phyloP scores from a whole-genome alignment of 1,140 invertebrate genomes.

The Drosophila auraria region DNA sequence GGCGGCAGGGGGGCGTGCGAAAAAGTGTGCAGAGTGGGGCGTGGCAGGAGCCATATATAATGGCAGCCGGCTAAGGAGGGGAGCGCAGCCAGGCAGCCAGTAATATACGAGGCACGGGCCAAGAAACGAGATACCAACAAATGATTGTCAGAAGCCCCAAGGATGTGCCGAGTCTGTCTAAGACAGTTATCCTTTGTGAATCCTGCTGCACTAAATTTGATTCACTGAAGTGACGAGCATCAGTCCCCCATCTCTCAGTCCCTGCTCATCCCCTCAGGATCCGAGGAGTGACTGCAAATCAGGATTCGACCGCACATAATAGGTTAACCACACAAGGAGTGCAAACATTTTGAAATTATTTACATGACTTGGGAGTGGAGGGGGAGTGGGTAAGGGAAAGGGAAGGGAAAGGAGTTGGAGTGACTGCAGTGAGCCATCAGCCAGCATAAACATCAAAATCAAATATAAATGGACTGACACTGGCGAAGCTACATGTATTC shows the following conservation, averaged over 20 bases:
- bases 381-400: background rate
- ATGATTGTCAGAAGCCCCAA: conserved; percentile 54
- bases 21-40: conserved; percentile 33
- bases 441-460: conserved; percentile 79
- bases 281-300: conserved; percentile 59
- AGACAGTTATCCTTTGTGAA: conserved; percentile 38
- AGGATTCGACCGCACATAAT: conserved; percentile 69
- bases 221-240: conserved; percentile 66
- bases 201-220: conserved; percentile 60
- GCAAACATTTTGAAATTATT: conserved; percentile 67
- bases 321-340: conserved; percentile 64
- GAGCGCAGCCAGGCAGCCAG: conserved; percentile 6
- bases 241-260: conserved; percentile 2
- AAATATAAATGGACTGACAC: conserved; percentile 78
- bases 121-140: conserved; percentile 59
- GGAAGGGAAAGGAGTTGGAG: background rate
- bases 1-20: conserved; percentile 15
- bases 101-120: conserved; percentile 50
- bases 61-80: conserved; percentile 16
- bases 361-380: conserved; percentile 35
- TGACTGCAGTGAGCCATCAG: conserved; percentile 59
- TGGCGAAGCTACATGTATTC: conserved; percentile 28
- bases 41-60: conserved; percentile 61
- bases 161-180: conserved; percentile 23
- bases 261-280: background rate